phyloP scores from a whole-genome alignment of 2,797 vertebrate genomes.

The Dendrocincla tyrannina region DNA sequence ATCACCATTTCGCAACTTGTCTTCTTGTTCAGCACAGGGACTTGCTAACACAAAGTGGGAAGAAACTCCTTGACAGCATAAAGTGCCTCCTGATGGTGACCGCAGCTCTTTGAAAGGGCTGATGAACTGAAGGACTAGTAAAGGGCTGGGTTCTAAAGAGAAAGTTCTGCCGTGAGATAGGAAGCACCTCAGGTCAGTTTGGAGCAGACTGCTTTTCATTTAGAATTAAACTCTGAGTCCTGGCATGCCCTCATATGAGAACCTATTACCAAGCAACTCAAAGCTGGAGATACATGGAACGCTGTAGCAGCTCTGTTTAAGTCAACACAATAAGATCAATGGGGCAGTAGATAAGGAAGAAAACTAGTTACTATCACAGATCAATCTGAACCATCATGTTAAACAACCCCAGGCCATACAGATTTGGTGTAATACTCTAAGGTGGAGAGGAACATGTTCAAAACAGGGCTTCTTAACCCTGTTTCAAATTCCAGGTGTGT shows the following conservation, averaged over 20 bases:
- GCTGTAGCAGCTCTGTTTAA: not conserved
- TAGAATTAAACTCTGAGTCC: not conserved
- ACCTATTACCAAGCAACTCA: not conserved
- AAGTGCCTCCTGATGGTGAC: not conserved
- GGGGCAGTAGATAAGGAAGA: not conserved
- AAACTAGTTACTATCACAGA: not conserved
- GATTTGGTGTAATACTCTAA: not conserved
- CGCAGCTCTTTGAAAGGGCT: not conserved
- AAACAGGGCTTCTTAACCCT: not conserved
- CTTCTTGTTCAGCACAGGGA: not conserved
- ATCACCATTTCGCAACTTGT: not conserved
- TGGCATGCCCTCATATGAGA: not conserved
- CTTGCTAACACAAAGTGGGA: not conserved
- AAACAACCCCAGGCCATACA: not conserved
- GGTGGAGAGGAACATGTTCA: not conserved
- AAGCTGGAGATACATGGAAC: not conserved
- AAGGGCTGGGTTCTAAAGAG: not conserved
- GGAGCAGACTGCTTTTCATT: not conserved
- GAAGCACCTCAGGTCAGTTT: not conserved
- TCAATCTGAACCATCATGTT: not conserved
- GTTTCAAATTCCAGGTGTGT: not conserved
- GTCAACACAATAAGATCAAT: not conserved
- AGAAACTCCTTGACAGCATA: not conserved
- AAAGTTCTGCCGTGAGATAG: not conserved
- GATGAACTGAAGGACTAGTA: not conserved